Evolutionary conservation across 2,113 vertebrate genomes (phyloP).

Genomic region (Platysternon megacephalum): DNA sequence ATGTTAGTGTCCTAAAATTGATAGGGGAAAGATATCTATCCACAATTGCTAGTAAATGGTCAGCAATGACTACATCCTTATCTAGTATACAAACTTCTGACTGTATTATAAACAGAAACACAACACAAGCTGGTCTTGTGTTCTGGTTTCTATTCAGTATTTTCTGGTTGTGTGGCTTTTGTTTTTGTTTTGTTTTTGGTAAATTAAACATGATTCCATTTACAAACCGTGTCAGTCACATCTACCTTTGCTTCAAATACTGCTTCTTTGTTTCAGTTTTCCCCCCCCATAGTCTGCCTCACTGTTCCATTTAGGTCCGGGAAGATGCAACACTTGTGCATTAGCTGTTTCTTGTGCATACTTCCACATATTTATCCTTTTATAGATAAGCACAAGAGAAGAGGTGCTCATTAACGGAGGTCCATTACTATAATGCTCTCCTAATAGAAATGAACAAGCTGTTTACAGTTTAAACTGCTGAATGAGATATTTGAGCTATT

Average conservation of each 20-base stretch:
- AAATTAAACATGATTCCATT: slow-evolving; percentile 55
- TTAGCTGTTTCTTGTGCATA: slow-evolving; percentile 55
- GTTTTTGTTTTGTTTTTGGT: slow-evolving; percentile 13
- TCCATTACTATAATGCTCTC: slow-evolving; percentile 64
- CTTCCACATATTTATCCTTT: slow-evolving; percentile 56
- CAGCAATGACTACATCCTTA: neutral
- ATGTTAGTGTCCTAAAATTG: neutral
- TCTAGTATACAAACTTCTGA: slow-evolving; percentile 51
- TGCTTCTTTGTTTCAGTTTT: slow-evolving; percentile 31
- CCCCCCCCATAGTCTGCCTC: slow-evolving; percentile 33
- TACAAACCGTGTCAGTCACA: slow-evolving; percentile 60
- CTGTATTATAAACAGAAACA: slow-evolving; percentile 69
- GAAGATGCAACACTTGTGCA: slow-evolving; percentile 35
- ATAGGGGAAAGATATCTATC: neutral
- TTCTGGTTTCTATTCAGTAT: slow-evolving; percentile 79
- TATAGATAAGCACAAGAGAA: slow-evolving; percentile 69
- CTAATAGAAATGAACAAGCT: slow-evolving; percentile 76
- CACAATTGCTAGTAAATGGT: neutral
- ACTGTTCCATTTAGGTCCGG: neutral
- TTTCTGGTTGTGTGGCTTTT: slow-evolving; percentile 52
- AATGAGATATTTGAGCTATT: slow-evolving; percentile 84
- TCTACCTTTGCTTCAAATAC: slow-evolving; percentile 58
- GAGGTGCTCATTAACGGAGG: slow-evolving; percentile 81
- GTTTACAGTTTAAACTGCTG: slow-evolving; percentile 92
- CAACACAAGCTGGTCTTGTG: slow-evolving; percentile 83